phyloP scores from a whole-genome alignment of 2,797 vertebrate genomes.

The Morelia viridis region DNA sequence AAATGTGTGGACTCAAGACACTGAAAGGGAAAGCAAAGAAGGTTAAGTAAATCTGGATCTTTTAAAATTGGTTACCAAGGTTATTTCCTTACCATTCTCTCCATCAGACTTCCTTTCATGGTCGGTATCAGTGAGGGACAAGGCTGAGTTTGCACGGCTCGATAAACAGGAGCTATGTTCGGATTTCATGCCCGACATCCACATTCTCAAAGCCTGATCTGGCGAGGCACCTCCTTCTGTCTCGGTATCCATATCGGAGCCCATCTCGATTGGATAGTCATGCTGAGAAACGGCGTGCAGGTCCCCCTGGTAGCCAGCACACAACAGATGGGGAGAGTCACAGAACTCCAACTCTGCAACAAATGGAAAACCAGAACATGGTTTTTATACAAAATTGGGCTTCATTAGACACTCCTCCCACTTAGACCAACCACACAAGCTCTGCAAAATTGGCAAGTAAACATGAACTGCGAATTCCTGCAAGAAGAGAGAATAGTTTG shows the following conservation, averaged over 20 bases:
- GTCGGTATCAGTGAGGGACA: conserved; percentile 97
- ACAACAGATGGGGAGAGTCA: conserved; percentile 82
- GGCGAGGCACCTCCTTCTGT: conserved; percentile 90
- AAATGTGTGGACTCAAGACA: background rate
- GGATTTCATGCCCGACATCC: conserved; percentile 94
- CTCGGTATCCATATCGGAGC: conserved; percentile 92
- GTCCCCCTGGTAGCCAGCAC: conserved; percentile 85
- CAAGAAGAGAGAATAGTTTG: no score
- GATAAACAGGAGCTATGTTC: conserved; percentile 95
- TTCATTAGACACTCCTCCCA: no score
- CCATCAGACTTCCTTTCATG: conserved; percentile 96
- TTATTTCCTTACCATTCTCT: conserved; percentile 87
- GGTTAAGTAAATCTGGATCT: conserved; percentile 14
- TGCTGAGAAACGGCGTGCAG: conserved; percentile 78
- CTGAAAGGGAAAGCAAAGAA: background rate
- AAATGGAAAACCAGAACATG: conserved; percentile 22
- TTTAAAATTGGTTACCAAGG: conserved; percentile 24
- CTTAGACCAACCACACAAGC: no score
- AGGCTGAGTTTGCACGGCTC: conserved; percentile 92
- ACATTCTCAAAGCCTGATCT: conserved; percentile 90
- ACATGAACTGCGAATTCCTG: no score
- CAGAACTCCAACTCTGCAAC: conserved; percentile 88
- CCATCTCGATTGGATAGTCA: conserved; percentile 85
- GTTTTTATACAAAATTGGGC: background rate
- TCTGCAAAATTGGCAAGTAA: no score